Evolutionary conservation across 2,888 invertebrate species (phyloP), one percentile per base, ranked within the genome.

Genomic region (Parnassius glacialis): DNA sequence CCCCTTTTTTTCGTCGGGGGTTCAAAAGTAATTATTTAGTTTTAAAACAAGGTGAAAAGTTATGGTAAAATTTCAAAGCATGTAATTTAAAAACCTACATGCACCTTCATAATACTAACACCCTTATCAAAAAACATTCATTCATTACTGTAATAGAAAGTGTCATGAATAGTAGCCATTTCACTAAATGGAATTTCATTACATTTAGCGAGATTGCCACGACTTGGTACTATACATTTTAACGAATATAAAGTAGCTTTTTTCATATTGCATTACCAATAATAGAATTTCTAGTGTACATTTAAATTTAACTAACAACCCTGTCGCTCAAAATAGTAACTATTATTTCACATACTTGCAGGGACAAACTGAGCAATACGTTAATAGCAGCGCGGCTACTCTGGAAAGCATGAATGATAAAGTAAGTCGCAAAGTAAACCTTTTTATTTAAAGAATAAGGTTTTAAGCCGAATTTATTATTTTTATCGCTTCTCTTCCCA

Each of bases 361-460:
- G 88, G 93, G 94, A 71, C 95, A 95, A 80, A 96, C 96, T 10
- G 95, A 95, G 72, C 90, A 92, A 57, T 97, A 96, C 78, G 95
- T 96, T 11, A 97, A 96, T 78, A 96, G 95, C 61, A 96, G 96
- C 44, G 89, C 95, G 47, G 92, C 92, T 52, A 95, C 95, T 1
- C 95, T 97, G 94, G 95, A 94, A 74, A 94, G 93, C 70, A 95
- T 97, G 93, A 94, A 95, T 79, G 94, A 93, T 72, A 96, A 96
- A 86, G 95, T 95, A 75, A 74, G 75, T 70, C 43, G 48, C 13
- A 70, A 68, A 67, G 41, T 63, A 44, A 62, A n/a, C 55, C 66
- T 65, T 58, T 58, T 62, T 53, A 0, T 5, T 9, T 2, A 47
- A n/a, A 16, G 13, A 55, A 61, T 67, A 65, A 42, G 56, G 44